phyloP scores from a whole-genome alignment of 2,888 invertebrate species.

The Brachyptera risi region DNA sequence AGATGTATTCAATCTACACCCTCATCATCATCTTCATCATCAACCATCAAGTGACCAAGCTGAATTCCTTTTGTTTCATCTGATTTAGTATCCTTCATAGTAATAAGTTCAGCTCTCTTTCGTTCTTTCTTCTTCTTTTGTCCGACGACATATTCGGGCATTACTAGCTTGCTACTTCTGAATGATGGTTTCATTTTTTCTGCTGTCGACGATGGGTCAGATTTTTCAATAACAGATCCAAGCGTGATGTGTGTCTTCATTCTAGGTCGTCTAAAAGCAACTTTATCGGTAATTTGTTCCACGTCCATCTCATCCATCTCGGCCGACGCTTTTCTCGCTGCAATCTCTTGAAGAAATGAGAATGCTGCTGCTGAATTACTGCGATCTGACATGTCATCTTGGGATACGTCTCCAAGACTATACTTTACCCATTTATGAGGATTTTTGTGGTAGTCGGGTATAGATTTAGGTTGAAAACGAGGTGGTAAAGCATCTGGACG shows the following conservation, averaged over 20 bases:
- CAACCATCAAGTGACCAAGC: background rate
- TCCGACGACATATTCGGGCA: slow-evolving; percentile 82
- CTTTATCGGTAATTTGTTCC: slow-evolving; percentile 29
- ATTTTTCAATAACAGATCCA: background rate
- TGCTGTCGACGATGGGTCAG: background rate
- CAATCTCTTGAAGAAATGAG: slow-evolving; percentile 66
- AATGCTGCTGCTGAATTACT: slow-evolving; percentile 75
- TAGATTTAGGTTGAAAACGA: slow-evolving; percentile 39
- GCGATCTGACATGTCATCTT: slow-evolving; percentile 71
- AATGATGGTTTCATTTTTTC: slow-evolving; percentile 41
- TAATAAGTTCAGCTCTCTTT: slow-evolving; percentile 38
- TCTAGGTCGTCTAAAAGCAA: slow-evolving; percentile 32
- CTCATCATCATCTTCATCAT: background rate
- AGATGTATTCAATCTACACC: no score
- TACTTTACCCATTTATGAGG: slow-evolving; percentile 82
- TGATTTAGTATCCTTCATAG: background rate
- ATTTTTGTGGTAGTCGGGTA: slow-evolving; percentile 58
- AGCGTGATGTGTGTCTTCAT: background rate
- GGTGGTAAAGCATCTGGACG: slow-evolving; percentile 59
- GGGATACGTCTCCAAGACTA: slow-evolving; percentile 69
- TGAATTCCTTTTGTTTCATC: background rate
- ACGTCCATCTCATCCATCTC: slow-evolving; percentile 31
- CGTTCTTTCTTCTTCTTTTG: slow-evolving; percentile 53
- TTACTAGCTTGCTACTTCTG: slow-evolving; percentile 64
- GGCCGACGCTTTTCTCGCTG: slow-evolving; percentile 48